These are phyloP conservation scores for Odontophorus gujanensis DNA, from an alignment of 2,113 vertebrate genomes.

Conservation along the genomic window DNA sequence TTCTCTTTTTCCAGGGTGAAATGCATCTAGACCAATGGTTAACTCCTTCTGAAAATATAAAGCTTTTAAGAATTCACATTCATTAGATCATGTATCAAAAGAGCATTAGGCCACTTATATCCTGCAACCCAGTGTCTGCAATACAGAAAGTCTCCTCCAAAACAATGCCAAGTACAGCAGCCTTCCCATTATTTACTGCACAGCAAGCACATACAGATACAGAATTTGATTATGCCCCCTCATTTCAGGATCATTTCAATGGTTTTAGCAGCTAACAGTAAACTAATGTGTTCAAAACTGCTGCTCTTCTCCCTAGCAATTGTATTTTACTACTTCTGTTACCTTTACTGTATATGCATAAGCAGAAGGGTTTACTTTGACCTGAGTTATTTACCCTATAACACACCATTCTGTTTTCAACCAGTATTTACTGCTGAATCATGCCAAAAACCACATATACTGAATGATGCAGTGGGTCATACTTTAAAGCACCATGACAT, in stretches of 20 bases:
- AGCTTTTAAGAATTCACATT: not conserved
- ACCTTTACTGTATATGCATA: constrained; percentile 16
- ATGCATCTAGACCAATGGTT: not conserved
- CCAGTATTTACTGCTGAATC: constrained; percentile 51
- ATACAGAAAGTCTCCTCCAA: constrained; percentile 10
- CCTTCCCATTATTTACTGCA: not conserved
- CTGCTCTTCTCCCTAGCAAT: constrained; percentile 11
- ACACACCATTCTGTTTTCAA: constrained; percentile 60
- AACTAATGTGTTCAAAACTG: not conserved
- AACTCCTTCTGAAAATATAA: not conserved
- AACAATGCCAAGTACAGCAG: not conserved
- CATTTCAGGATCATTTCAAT: not conserved
- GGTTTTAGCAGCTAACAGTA: not conserved
- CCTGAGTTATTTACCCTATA: constrained; percentile 48
- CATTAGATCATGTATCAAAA: not conserved
- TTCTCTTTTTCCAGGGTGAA: not conserved
- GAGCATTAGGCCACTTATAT: not conserved
- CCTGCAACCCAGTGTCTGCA: not conserved
- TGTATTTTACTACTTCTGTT: constrained; percentile 24
- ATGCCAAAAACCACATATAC: constrained; percentile 60
- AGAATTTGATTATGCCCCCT: not conserved
- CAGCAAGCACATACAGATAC: not conserved
- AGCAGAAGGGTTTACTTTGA: not conserved
- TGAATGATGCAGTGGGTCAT: constrained; percentile 18
- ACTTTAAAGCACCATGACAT: constrained; percentile 45